Evolutionary conservation across 1,140 invertebrate genomes (phyloP), one percentile per base, ranked within the genome.

Genomic region (Mycetomoellerius zeteki): DNA sequence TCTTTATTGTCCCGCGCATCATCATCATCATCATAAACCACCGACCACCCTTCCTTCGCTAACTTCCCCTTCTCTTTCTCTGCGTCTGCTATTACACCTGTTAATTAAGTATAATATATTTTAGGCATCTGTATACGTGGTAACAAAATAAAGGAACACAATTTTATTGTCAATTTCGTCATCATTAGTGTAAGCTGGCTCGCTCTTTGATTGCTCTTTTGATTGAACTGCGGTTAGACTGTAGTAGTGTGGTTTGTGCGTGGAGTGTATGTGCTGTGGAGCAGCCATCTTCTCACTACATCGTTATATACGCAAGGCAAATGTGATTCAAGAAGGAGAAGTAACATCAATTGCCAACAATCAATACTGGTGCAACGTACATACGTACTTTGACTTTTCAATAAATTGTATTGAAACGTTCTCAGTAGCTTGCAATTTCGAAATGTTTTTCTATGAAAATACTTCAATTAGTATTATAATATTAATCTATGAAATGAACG

Each of bases 21-120:
- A 93, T 85, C 89, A 91, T 85, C 89, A 91, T 92, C 89, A 91
- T 92, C 91, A 93, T 80, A 92, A 95, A 95, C 94, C 94, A 95
- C 95, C 94, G 94, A 95, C 94, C 94, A 95, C 95, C 95, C 95
- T 94, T 95, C 94, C 94, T 92, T 95, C 93, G 93, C 93, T 95
- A 95, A 95, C 92, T 94, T 94, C 94, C 93, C 94, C 94, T 95
- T 95, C 94, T 95, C 94, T 95, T 94, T 95, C 94, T 95, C 95
- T 90, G 95, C 95, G 89, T 95, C 95, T 94, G 95, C 94, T 93
- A 95, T 95, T 94, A 95, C 88, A 95, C 95, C 95, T 95, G 95
- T 95, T 95, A 95, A 95, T 95, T 94, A 95, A 95, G 91, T 95
- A 95, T 94, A 93, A 92, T 87, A 94, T 81, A 95, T 93, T 95